These are phyloP conservation scores for Prionailurus bengalensis DNA, from an alignment of 2,113 vertebrate species.

Conservation along the genomic window DNA sequence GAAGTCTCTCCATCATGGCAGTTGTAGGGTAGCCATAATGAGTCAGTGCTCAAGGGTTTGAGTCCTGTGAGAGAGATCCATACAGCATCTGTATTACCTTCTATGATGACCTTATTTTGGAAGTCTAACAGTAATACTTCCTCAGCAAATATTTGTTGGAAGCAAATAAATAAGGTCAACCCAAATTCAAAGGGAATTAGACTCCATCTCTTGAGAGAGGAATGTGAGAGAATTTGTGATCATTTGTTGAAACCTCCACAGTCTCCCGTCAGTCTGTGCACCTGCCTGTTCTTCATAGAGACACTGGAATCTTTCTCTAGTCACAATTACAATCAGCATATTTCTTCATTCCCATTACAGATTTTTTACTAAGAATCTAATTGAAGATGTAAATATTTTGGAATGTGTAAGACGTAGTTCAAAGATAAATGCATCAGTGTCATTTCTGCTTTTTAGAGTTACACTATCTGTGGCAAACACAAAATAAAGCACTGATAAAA, in stretches of 20 bases:
- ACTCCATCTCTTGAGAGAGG: background rate
- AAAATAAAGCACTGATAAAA: background rate
- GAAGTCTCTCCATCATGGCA: background rate
- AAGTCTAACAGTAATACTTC: background rate
- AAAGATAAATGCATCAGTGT: background rate
- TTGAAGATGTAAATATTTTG: background rate
- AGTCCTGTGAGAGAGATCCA: background rate
- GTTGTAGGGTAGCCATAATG: background rate
- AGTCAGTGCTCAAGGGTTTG: background rate
- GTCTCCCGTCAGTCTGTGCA: background rate
- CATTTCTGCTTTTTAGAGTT: background rate
- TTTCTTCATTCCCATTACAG: background rate
- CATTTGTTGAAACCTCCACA: background rate
- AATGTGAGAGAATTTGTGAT: background rate
- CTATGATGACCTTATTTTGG: background rate
- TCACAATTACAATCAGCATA: background rate
- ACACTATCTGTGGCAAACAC: background rate
- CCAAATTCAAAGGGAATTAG: background rate
- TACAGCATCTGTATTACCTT: background rate
- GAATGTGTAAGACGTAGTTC: background rate
- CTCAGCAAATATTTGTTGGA: background rate
- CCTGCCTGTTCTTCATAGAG: background rate
- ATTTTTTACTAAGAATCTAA: conserved; percentile 9
- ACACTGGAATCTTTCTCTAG: background rate
- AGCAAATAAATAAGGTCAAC: background rate